Evolutionary conservation across 1,140 invertebrate species (phyloP).

Genomic region (Pseudomyrmex gracilis): DNA sequence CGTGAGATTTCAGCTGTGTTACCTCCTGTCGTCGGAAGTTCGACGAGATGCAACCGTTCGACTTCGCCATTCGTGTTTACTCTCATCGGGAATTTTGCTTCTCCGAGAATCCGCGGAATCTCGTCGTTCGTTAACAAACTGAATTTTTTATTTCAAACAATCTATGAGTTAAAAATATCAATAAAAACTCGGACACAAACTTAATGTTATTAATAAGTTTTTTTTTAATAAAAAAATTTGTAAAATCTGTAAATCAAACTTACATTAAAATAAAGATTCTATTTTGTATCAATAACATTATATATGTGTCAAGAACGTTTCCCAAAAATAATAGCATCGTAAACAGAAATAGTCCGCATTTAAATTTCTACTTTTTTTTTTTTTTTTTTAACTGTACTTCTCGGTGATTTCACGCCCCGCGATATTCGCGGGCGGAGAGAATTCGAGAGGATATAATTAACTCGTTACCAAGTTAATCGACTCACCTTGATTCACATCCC

Average conservation of each 20-base stretch:
- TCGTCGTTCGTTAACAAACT: not conserved
- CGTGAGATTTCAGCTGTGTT: conserved; percentile 47
- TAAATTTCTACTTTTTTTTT: not conserved
- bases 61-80: conserved; percentile 23
- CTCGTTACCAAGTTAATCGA: conserved; percentile 24
- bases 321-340: not conserved
- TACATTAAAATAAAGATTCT: no score
- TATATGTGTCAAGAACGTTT: not conserved
- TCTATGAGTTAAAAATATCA: no score
- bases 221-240: no score
- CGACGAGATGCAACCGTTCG: conserved; percentile 17
- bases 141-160: not conserved
- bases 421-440: conserved; percentile 23
- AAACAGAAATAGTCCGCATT: not conserved
- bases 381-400: not conserved
- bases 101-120: conserved; percentile 11
- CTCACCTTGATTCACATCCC: conserved; percentile 15
- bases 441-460: conserved; percentile 49
- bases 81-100: conserved; percentile 2
- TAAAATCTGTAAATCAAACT: no score
- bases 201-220: no score
- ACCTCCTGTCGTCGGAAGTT: conserved; percentile 17
- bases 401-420: conserved; percentile 55
- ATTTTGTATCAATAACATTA: no score
- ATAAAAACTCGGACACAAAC: no score